Percentiles rank a stretch among this genome's conserved stretches.
These are phyloP conservation scores for Anthopleura sola DNA, from an alignment of 64 coral and sea anemone genomes.

Conservation along the genomic window DNA sequence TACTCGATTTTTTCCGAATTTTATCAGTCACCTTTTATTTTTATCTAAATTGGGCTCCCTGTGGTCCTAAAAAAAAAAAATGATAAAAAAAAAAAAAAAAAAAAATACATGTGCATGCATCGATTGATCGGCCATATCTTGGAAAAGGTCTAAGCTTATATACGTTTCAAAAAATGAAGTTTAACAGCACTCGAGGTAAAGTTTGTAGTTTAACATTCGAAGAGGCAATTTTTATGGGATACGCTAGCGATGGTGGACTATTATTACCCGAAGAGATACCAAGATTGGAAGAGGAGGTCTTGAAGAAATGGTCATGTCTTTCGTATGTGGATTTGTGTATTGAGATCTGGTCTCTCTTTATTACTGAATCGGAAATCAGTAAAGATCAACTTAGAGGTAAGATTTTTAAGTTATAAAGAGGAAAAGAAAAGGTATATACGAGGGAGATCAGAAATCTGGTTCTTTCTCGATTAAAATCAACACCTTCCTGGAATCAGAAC, in stretches of 20 bases:
- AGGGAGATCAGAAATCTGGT: too few species aligned
- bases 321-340: slow-evolving; percentile 72
- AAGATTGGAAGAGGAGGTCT: slow-evolving; percentile 25
- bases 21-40: too few species aligned
- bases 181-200: slow-evolving; percentile 78
- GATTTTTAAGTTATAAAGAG: not conserved
- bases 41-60: too few species aligned
- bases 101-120: too few species aligned
- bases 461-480: too few species aligned
- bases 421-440: too few species aligned
- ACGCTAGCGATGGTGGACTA: slow-evolving; percentile 82
- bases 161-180: slow-evolving; percentile 59
- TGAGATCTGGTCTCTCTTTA: slow-evolving; percentile 70
- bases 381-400: slow-evolving; percentile 63
- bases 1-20: too few species aligned
- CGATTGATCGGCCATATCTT: too few species aligned
- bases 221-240: slow-evolving; percentile 61
- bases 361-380: slow-evolving; percentile 71
- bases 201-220: slow-evolving; percentile 66
- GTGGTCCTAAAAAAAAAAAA: too few species aligned
- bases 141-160: too few species aligned
- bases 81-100: too few species aligned
- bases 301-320: slow-evolving; percentile 62
- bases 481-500: too few species aligned
- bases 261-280: slow-evolving; percentile 78